These are phyloP conservation scores for Pomacea maculata DNA, from an alignment of 1,140 invertebrate genomes.

Conservation along the genomic window DNA sequence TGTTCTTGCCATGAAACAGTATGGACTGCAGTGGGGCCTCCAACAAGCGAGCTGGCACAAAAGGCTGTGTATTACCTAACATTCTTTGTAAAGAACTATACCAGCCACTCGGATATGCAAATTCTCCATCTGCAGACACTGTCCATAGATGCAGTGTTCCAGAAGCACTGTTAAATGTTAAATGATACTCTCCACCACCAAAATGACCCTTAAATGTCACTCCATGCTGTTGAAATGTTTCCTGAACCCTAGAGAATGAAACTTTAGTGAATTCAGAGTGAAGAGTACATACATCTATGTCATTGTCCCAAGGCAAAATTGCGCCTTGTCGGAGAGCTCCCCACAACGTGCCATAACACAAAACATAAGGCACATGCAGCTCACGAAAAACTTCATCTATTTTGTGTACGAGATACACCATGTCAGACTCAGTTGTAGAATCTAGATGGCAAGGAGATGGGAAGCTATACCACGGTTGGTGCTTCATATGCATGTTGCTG, in stretches of 20 bases:
- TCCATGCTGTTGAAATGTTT: conserved; percentile 26
- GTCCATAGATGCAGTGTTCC: conserved; percentile 43
- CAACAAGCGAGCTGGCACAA: conserved; percentile 71
- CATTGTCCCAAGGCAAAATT: conserved; percentile 67
- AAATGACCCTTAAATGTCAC: conserved; percentile 64
- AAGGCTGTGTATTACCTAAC: conserved; percentile 70
- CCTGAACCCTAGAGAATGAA: background rate
- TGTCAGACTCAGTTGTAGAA: conserved; percentile 76
- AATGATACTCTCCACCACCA: conserved; percentile 63
- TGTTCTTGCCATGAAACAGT: conserved; percentile 64
- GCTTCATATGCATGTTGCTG: conserved; percentile 69
- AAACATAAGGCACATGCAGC: conserved; percentile 64
- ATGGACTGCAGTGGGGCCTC: conserved; percentile 67
- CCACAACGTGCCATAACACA: conserved; percentile 71
- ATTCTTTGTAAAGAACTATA: conserved; percentile 68
- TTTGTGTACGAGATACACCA: conserved; percentile 17
- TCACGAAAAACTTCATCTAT: conserved; percentile 43
- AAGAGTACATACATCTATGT: conserved; percentile 66
- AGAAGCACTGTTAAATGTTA: conserved; percentile 36
- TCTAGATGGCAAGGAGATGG: conserved; percentile 75
- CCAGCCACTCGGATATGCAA: conserved; percentile 70
- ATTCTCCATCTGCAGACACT: conserved; percentile 37
- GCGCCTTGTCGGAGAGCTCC: conserved; percentile 65
- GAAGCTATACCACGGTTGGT: conserved; percentile 81
- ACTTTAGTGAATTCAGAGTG: background rate